Percentiles rank a stretch among this genome's conserved stretches.
These are phyloP conservation scores for Atopsyche davidsoni DNA, from an alignment of 1,140 invertebrate species.

Conservation along the genomic window DNA sequence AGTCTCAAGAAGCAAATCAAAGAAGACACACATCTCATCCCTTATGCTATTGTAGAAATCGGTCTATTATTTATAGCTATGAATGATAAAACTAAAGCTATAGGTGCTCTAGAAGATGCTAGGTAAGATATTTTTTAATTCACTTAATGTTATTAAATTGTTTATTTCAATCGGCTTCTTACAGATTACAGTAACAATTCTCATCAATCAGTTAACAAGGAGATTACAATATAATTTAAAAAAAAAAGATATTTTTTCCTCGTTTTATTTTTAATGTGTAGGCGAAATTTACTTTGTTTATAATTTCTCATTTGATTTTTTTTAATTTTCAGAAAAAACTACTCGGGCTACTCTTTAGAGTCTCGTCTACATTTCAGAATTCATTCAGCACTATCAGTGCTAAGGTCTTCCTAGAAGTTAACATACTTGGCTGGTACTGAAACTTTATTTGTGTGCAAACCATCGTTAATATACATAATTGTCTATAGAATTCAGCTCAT, in stretches of 20 bases:
- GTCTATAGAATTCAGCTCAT: no score
- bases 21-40: constrained; percentile 79
- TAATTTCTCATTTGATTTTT: constrained; percentile 8
- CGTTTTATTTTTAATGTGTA: not conserved
- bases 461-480: no score
- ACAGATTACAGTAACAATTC: no score
- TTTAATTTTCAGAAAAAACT: constrained; percentile 68
- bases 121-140: constrained; percentile 54
- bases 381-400: constrained; percentile 60
- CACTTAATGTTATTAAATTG: constrained; percentile 2
- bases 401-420: no score
- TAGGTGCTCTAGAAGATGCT: constrained; percentile 71
- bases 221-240: not conserved
- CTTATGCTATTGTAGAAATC: constrained; percentile 82
- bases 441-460: no score
- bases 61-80: constrained; percentile 69
- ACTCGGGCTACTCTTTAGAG: constrained; percentile 83
- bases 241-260: not conserved
- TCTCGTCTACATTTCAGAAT: constrained; percentile 89
- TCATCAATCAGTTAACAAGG: no score
- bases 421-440: no score
- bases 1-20: constrained; percentile 70
- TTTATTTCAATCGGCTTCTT: not conserved
- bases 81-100: constrained; percentile 61
- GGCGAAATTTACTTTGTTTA: not conserved